A percentile compares a stretch with the other conserved stretches of the same genome.
These are phyloP conservation scores for Salticus scenicus DNA, from an alignment of 2,888 invertebrate species.

Conservation along the genomic window DNA sequence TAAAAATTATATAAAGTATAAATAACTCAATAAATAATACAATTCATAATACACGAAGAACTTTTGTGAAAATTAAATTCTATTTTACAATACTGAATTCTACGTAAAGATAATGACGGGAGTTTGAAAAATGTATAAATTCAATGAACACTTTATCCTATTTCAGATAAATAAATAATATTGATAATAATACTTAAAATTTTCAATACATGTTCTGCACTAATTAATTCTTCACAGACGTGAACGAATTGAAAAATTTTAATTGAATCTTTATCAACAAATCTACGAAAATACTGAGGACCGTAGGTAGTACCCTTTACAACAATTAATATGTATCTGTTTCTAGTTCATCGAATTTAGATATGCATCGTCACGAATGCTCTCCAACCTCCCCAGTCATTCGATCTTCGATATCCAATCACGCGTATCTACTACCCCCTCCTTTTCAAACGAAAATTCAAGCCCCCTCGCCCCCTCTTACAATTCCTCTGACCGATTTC, in stretches of 20 bases:
- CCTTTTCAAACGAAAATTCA: conserved; percentile 1
- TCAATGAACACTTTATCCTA: too few relatives aligned
- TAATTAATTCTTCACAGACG: background rate
- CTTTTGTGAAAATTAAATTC: too few relatives aligned
- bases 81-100: too few relatives aligned
- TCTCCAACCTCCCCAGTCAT: conserved; percentile 11
- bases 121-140: too few relatives aligned
- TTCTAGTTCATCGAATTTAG: conserved; percentile 19
- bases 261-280: background rate
- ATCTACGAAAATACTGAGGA: background rate
- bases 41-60: too few relatives aligned
- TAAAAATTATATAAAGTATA: too few relatives aligned
- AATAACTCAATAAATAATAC: too few relatives aligned
- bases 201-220: background rate
- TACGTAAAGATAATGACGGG: too few relatives aligned
- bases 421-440: background rate
- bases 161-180: too few relatives aligned
- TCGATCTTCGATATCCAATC: conserved; percentile 19
- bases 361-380: conserved; percentile 19
- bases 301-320: background rate
- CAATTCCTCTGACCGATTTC: conserved; percentile 10
- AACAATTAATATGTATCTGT: conserved; percentile 11
- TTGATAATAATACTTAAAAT: too few relatives aligned
- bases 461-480: background rate
- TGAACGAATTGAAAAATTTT: background rate